phyloP scores from a whole-genome alignment of 2,888 invertebrate genomes.

The Ornithoptera alexandrae region DNA sequence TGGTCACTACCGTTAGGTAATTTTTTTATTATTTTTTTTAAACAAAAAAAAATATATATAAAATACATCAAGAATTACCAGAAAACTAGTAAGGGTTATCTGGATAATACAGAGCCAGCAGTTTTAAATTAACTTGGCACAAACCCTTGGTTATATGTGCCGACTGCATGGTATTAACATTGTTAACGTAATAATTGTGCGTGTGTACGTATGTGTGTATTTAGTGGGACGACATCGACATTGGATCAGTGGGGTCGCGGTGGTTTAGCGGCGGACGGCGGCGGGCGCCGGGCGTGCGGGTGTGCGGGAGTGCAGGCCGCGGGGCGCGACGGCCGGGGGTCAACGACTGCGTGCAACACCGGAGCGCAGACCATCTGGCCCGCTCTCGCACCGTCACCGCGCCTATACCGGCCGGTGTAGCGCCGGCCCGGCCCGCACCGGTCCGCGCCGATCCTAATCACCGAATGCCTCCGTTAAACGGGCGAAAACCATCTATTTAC shows the following conservation, averaged over 20 bases:
- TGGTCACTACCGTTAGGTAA: no score
- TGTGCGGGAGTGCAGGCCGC: constrained; percentile 34
- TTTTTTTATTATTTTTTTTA: no score
- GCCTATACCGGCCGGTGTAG: constrained; percentile 1
- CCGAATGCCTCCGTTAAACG: constrained; percentile 9
- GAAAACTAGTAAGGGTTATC: no score
- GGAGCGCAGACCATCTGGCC: constrained; percentile 35
- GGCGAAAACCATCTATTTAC: constrained; percentile 3
- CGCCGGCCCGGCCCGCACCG: neutral
- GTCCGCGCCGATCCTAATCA: constrained; percentile 7
- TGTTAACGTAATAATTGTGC: no score
- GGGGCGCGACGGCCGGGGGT: constrained; percentile 50
- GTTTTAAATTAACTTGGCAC: no score
- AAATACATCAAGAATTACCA: no score
- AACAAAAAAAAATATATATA: no score
- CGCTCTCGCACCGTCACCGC: constrained; percentile 3
- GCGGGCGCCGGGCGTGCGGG: neutral
- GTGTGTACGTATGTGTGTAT: no score
- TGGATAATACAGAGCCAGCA: no score
- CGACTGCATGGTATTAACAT: no score
- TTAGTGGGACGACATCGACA: no score
- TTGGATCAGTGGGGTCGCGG: neutral
- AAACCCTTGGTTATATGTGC: no score
- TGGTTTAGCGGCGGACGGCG: constrained; percentile 24
- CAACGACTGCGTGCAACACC: constrained; percentile 62